Conservation (phyloP, 2,113 vertebrate species). For the cat (Felis catus) region DNA sequence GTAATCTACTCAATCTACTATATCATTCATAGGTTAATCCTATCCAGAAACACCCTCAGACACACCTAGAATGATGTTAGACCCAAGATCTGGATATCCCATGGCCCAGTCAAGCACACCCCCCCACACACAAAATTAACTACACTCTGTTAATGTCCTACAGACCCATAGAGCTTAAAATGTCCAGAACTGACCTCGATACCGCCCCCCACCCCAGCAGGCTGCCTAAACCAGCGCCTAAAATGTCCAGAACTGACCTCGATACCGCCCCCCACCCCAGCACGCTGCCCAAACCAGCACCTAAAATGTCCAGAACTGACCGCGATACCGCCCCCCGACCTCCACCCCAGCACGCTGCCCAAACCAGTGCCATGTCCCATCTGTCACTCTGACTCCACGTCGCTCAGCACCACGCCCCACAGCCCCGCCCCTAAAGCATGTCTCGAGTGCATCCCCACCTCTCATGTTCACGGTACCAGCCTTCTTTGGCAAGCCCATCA, state of each 20-base stretch:
- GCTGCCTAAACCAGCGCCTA: not conserved
- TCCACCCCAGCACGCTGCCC: too few relatives aligned
- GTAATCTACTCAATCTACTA: not conserved
- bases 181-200: not conserved
- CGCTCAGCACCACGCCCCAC: not conserved
- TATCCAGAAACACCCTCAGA: not conserved
- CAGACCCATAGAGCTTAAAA: not conserved
- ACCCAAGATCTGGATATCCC: not conserved
- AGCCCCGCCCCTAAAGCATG: fast-evolving
- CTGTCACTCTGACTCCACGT: not conserved
- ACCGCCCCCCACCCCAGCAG: fast-evolving
- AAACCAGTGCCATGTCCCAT: not conserved
- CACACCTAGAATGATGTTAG: not conserved
- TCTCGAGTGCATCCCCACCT: not conserved
- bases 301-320: not conserved
- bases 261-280: fast-evolving
- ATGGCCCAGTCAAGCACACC: not conserved
- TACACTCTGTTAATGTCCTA: not conserved
- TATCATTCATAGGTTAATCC: too few relatives aligned
- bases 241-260: not conserved
- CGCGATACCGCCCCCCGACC: not conserved
- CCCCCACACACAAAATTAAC: not conserved
- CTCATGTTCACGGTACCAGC: fast-evolving
- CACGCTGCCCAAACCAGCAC: not conserved
- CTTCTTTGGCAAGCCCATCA: not conserved